Base-by-base conservation (phyloP, 2,888 invertebrate genomes). In the Phengaris arion region DNA sequence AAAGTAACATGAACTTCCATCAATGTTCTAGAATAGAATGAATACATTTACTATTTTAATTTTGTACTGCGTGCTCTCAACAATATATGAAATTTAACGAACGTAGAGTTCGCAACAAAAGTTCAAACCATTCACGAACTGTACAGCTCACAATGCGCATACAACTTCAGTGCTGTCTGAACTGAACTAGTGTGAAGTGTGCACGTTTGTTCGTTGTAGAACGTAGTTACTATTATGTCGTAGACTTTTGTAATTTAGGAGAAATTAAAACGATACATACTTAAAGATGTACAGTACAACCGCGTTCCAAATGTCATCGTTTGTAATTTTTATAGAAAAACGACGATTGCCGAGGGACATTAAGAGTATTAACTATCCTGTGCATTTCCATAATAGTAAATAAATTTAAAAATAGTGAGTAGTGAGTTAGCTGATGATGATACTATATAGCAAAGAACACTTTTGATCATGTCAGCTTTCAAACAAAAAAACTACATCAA, bases 161-260 rank as follows among this genome's bases (percentile, higher is more conserved):
- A 35, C 64, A 64, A 64, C 64, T 64, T 64, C 64, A 64, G 22
- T 35, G 12, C 12, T 35, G 64, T 64, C 35, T 64, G 64, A 64
- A 10, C 64, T 64, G 35, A 64, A 64, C 64, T 64, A 64, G 12
- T 64, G 64, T 64, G 64, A 64, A 35, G 64, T 64, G 12, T 64
- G 12, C 64, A 35, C 64, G 64, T 64, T 64, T 52, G 52, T 52
- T 64, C 35, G 12, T 64, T 64, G 12, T 35, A 35, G 10, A 35
- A 35, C 64, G 10, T 64, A 35, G 13, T 55, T 6, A 48, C 48
- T 48, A 48, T 48, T 22, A 22, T n/a, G 22, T 22, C 9, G 4
- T 59, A 10, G 59, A 59, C 59, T 57, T 8, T 59, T 15, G 9
- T 22, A 15, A 59, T 22, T 59, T 22, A 22, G 4, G 15, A 15